These are phyloP conservation scores for Leptopilina clavipes DNA, from an alignment of 1,140 invertebrate species.

Conservation along the genomic window DNA sequence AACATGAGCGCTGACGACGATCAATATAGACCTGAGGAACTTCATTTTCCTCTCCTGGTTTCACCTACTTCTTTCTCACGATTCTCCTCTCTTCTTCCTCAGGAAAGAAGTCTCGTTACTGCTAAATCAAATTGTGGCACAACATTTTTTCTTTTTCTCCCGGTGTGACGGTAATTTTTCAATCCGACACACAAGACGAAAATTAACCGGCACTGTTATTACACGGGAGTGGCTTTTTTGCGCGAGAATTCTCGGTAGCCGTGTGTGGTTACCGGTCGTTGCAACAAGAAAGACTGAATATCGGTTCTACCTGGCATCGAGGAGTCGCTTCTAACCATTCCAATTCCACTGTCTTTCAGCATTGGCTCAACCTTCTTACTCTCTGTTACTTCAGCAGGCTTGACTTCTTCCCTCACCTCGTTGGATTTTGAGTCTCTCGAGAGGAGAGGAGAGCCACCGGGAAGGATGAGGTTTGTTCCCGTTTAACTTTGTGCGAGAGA, in stretches of 20 bases:
- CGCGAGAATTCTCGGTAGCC: slow-evolving; percentile 38
- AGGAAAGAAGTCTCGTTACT: neutral
- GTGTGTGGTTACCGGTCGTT: slow-evolving; percentile 66
- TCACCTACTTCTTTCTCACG: slow-evolving; percentile 4
- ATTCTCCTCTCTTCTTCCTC: slow-evolving; percentile 23
- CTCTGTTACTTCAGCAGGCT: slow-evolving; percentile 35
- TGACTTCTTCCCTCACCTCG: slow-evolving; percentile 38
- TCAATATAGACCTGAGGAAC: slow-evolving; percentile 57
- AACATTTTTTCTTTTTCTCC: neutral
- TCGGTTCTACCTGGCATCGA: slow-evolving; percentile 49
- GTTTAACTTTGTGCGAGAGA: slow-evolving; percentile 47
- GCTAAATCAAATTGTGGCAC: neutral
- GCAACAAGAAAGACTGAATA: slow-evolving; percentile 71
- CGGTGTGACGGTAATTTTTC: neutral
- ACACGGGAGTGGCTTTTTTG: neutral
- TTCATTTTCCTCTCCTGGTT: slow-evolving; percentile 58
- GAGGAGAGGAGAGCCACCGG: slow-evolving; percentile 37
- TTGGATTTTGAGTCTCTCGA: too few relatives aligned
- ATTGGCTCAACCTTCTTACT: slow-evolving; percentile 35
- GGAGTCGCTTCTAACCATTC: slow-evolving; percentile 63
- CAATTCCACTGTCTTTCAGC: slow-evolving; percentile 58
- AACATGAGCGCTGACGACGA: slow-evolving; percentile 61
- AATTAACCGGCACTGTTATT: neutral
- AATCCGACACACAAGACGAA: too few relatives aligned
- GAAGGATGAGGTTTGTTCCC: slow-evolving; percentile 59